Evolutionary conservation across 2,113 vertebrate species (phyloP), one percentile per base, ranked within the genome.

Genomic region (Ailuropoda melanoleuca): DNA sequence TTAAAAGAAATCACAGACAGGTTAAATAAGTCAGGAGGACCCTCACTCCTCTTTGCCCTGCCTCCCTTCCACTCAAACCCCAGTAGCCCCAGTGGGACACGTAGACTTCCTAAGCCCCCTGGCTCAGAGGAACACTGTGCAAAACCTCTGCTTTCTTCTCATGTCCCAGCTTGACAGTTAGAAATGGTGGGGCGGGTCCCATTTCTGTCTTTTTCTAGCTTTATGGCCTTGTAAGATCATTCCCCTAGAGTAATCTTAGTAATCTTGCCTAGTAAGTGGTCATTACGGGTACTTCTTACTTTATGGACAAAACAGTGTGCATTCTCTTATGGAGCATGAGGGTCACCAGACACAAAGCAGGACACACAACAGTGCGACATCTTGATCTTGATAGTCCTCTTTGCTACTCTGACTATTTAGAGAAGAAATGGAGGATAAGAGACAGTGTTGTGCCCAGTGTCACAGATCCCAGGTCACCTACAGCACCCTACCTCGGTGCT

Each of bases 1-100:
- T 93, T 34, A 86, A 15, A 84, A 84, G 74, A 75, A 64, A 84
- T 50, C 34, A 24, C 15, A 37, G 64, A 31, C 62, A 68, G 48
- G 8, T 68, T 68, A 85, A 80, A 29, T 62, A 81, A 91, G 64
- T 43, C 64, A 8, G 72, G 37, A 13, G 23, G n/a, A n/a, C 15
- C 46, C n/a, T 66, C 34, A 81, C 43, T 60, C 37, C 21, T 19
- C 8, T 83, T 13, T n/a, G 62, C 62, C 31, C 62, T 8, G 18
- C 18, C 58, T 19, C 18, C 37, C 7, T 7, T 6, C 21, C 26
- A 14, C 23, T 37, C 72, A 39, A 85, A 29, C 5, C 17, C 80
- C n/a, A 64, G 18, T 4, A 60, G 8, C n/a, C 48, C 6, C 31
- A 7, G 0, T 1, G 3, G 17, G 23, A 34, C 6, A 56, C 23